A percentile compares a stretch with the other conserved stretches of the same genome.
Conservation (phyloP, 30 jellyfish, hydroid and myxozoan genomes). For the Hydractinia symbiolongicarpus region DNA sequence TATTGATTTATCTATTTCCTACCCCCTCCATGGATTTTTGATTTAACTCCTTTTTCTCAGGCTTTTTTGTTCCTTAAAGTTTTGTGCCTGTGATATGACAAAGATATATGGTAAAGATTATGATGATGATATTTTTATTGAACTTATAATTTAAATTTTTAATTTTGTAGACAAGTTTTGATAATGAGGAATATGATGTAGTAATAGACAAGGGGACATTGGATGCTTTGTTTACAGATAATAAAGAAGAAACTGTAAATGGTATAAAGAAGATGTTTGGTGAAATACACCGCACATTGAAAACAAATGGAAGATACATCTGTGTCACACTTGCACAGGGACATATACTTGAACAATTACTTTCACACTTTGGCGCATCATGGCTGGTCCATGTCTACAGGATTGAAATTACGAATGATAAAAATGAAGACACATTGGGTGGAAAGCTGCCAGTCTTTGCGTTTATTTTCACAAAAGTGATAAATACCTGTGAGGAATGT, state of each 20-base stretch:
- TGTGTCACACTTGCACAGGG: slow-evolving; percentile 48
- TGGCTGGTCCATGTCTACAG: slow-evolving; percentile 30
- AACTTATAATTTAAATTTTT: no score
- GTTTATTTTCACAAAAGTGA: slow-evolving; percentile 35
- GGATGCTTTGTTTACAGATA: slow-evolving; percentile 39
- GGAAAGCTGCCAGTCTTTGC: slow-evolving; percentile 38
- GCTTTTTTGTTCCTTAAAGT: no score
- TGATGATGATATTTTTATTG: no score
- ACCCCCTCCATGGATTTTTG: no score
- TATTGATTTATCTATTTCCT: no score
- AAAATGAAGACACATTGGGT: slow-evolving; percentile 28
- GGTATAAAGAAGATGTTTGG: slow-evolving; percentile 28
- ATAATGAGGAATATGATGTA: slow-evolving; percentile 1
- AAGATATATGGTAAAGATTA: no score
- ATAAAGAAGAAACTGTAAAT: neutral
- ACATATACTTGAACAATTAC: slow-evolving; percentile 20
- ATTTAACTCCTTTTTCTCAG: no score
- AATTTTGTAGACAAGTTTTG: slow-evolving; percentile 25
- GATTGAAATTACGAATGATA: slow-evolving; percentile 9
- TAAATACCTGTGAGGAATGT: slow-evolving; percentile 19
- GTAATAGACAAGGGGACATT: slow-evolving; percentile 47
- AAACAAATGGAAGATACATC: slow-evolving; percentile 64
- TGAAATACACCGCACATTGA: slow-evolving; percentile 31
- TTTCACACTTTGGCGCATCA: slow-evolving; percentile 28
- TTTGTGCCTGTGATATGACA: no score